Conservation (phyloP, 2,888 invertebrate species). For the Conchocele bisecta region DNA sequence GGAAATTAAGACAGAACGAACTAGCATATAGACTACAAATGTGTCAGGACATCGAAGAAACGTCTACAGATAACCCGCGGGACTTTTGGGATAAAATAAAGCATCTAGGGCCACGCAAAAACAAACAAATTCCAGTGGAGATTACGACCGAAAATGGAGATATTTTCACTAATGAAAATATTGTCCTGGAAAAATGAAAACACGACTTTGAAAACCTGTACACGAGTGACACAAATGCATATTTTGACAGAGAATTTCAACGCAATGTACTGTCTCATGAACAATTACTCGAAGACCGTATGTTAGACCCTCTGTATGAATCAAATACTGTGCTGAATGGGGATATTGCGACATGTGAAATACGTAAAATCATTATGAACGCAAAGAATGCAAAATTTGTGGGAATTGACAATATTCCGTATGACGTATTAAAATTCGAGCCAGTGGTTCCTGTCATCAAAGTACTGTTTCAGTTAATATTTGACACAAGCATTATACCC, state of each 20-base stretch:
- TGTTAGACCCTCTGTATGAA: conserved; percentile 16
- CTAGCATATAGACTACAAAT: not conserved
- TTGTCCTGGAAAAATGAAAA: not conserved
- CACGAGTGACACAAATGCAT: not conserved
- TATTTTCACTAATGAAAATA: not conserved
- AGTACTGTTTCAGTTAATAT: conserved; percentile 23
- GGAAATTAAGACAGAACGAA: not conserved
- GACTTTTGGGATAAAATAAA: conserved; percentile 1
- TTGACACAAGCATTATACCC: conserved; percentile 18
- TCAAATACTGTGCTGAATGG: not conserved
- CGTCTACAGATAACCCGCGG: not conserved
- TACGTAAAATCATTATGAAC: conserved; percentile 8
- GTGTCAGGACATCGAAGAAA: not conserved
- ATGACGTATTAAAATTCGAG: not conserved
- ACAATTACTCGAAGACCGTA: conserved; percentile 12
- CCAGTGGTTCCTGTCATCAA: conserved; percentile 16
- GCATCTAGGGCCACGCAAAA: not conserved
- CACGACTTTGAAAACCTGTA: not conserved
- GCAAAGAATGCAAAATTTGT: not conserved
- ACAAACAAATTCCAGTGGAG: not conserved
- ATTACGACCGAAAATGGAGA: not conserved
- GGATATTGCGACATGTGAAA: not conserved
- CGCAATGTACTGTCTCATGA: no score
- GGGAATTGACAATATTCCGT: not conserved
- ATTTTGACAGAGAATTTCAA: not conserved